These are phyloP conservation scores for Hemibagrus wyckioides DNA, from an alignment of 2,113 vertebrate genomes.

Conservation along the genomic window DNA sequence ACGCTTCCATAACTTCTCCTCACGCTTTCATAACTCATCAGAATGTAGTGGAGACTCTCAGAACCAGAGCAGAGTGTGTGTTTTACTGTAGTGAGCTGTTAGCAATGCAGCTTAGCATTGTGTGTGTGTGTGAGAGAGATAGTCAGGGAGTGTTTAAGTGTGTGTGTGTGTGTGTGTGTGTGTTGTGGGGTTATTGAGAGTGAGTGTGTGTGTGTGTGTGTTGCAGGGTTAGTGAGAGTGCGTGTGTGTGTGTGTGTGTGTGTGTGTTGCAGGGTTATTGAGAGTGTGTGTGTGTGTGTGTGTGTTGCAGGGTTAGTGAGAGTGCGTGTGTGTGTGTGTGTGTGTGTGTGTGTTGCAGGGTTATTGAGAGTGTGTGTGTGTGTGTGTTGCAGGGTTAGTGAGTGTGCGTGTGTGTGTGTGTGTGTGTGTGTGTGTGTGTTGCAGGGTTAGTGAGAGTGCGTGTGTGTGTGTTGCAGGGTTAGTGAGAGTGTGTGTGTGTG, in stretches of 20 bases:
- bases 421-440: not conserved
- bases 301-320: not conserved
- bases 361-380: not conserved
- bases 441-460: no score
- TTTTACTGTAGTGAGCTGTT: not conserved
- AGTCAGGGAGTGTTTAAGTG: no score
- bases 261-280: not conserved
- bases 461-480: no score
- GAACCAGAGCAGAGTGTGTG: not conserved
- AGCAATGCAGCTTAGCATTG: not conserved
- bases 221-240: not conserved
- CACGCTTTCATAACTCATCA: not conserved
- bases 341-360: not conserved
- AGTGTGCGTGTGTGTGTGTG: not conserved
- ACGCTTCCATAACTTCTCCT: not conserved
- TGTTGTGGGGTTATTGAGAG: not conserved
- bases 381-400: not conserved
- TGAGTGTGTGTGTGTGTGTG: not conserved
- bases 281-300: not conserved
- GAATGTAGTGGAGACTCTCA: not conserved
- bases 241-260: not conserved
- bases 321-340: not conserved
- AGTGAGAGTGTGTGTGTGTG: no score
- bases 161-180: not conserved
- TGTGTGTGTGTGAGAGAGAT: not conserved